Evolutionary conservation across 2,888 invertebrate genomes (phyloP).

Genomic region (Orthosia incerta): DNA sequence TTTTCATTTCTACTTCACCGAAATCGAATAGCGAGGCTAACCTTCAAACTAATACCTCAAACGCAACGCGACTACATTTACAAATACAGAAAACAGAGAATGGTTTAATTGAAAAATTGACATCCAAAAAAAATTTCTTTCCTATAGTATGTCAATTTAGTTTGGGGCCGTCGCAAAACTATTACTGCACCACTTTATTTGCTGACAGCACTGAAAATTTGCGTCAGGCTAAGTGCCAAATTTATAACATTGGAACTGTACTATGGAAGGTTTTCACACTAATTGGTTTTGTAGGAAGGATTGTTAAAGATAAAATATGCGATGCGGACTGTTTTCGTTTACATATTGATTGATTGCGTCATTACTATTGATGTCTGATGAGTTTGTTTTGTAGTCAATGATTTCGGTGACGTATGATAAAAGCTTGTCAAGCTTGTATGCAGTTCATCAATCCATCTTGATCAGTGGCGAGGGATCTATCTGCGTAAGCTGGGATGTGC

Average conservation of each 20-base stretch:
- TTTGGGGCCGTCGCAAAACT: conserved; percentile 83
- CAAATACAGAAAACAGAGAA: conserved; percentile 64
- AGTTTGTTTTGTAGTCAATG: conserved; percentile 37
- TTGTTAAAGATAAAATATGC: conserved; percentile 91
- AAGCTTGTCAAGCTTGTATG: conserved; percentile 45
- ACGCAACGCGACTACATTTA: conserved; percentile 44
- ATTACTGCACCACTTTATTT: conserved; percentile 88
- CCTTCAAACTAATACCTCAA: conserved; percentile 45
- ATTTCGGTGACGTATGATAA: conserved; percentile 46
- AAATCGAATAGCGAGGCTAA: neutral
- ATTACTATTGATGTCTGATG: conserved; percentile 74
- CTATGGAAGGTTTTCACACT: conserved; percentile 88
- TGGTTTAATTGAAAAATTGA: conserved; percentile 77
- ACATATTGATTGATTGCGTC: conserved; percentile 89
- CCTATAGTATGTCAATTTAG: conserved; percentile 83
- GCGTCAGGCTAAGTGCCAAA: conserved; percentile 91
- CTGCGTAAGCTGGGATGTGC: conserved; percentile 13
- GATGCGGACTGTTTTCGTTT: conserved; percentile 88
- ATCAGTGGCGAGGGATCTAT: conserved; percentile 31
- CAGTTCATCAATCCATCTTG: conserved; percentile 51
- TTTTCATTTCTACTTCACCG: neutral
- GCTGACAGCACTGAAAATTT: conserved; percentile 89
- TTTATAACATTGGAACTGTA: conserved; percentile 88
- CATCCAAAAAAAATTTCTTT: conserved; percentile 72
- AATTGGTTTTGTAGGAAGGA: conserved; percentile 89